Conservation (phyloP, 1,140 invertebrate genomes). For the Pteromalus puparum region DNA sequence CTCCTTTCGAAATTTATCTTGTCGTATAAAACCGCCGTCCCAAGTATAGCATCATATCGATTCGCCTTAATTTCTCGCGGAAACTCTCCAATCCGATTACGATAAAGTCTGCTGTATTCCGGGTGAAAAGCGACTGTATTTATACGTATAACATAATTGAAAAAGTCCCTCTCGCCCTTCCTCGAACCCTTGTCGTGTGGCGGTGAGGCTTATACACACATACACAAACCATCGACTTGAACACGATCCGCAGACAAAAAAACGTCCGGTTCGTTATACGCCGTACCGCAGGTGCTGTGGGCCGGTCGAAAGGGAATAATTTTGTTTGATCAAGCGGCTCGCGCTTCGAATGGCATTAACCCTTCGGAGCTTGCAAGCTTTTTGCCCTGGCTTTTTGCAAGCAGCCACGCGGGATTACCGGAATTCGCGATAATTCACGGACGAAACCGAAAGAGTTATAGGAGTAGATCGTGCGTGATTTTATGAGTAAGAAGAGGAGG, state of each 20-base stretch:
- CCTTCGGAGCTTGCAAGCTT: slow-evolving; percentile 56
- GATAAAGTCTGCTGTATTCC: too few relatives aligned
- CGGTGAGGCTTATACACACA: neutral
- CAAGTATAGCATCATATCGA: too few relatives aligned
- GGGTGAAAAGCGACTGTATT: too few relatives aligned
- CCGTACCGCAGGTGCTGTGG: neutral
- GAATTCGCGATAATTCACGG: slow-evolving; percentile 57
- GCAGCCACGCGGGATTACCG: slow-evolving; percentile 54
- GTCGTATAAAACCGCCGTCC: neutral
- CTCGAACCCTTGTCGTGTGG: neutral
- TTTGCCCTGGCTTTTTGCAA: slow-evolving; percentile 55
- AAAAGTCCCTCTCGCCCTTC: neutral
- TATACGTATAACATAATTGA: slow-evolving; percentile 27
- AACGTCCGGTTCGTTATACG: slow-evolving; percentile 20
- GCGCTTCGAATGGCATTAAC: slow-evolving; percentile 60
- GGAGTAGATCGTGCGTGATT: neutral
- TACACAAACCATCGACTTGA: too few relatives aligned
- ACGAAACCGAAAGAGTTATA: neutral
- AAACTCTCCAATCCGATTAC: too few relatives aligned
- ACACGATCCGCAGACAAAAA: slow-evolving; percentile 8
- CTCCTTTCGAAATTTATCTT: neutral
- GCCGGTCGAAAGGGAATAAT: neutral
- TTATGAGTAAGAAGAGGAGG: neutral
- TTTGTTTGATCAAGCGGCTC: slow-evolving; percentile 64
- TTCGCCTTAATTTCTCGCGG: too few relatives aligned